A percentile compares a stretch with the other conserved stretches of the same genome.
Evolutionary conservation across 2,888 invertebrate genomes (phyloP).

Genomic region (Cordylochernes scorpioides): DNA sequence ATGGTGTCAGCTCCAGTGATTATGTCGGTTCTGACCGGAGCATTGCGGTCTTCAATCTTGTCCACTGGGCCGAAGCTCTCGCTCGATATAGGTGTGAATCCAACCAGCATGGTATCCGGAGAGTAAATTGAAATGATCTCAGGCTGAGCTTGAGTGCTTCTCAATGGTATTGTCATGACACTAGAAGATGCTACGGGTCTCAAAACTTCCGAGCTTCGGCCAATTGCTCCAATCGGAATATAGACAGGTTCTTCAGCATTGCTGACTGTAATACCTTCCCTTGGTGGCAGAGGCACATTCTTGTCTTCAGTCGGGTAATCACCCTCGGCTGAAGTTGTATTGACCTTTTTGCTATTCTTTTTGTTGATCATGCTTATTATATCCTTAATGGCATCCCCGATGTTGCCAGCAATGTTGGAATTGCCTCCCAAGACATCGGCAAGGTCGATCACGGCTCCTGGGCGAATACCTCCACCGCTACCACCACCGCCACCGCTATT

Average conservation of each 20-base stretch:
- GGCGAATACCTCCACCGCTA: slow-evolving; percentile 12
- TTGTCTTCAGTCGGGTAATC: too few species aligned
- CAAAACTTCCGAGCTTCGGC: slow-evolving; percentile 4
- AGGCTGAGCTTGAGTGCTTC: too few species aligned
- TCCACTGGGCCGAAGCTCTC: not conserved
- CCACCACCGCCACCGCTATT: not conserved
- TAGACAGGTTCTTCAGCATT: slow-evolving; percentile 10
- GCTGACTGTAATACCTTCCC: slow-evolving; percentile 10
- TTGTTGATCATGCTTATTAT: too few species aligned
- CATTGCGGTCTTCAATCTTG: not conserved
- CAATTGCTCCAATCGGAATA: slow-evolving; percentile 11
- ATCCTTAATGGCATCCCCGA: slow-evolving; percentile 15
- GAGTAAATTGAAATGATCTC: slow-evolving; percentile 1
- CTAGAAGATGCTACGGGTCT: not conserved
- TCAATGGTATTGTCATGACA: too few species aligned
- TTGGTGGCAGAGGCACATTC: slow-evolving; percentile 7
- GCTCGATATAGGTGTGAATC: slow-evolving; percentile 9
- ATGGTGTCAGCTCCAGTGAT: slow-evolving; percentile 9
- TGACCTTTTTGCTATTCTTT: too few species aligned
- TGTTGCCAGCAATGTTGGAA: slow-evolving; percentile 14
- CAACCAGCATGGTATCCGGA: slow-evolving; percentile 6
- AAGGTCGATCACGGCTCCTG: slow-evolving; percentile 15
- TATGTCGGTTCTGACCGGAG: slow-evolving; percentile 3
- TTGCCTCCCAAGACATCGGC: slow-evolving; percentile 14
- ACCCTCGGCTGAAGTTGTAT: too few species aligned